These are phyloP conservation scores for Lynx canadensis DNA, from an alignment of 2,113 vertebrate genomes.

Conservation along the genomic window DNA sequence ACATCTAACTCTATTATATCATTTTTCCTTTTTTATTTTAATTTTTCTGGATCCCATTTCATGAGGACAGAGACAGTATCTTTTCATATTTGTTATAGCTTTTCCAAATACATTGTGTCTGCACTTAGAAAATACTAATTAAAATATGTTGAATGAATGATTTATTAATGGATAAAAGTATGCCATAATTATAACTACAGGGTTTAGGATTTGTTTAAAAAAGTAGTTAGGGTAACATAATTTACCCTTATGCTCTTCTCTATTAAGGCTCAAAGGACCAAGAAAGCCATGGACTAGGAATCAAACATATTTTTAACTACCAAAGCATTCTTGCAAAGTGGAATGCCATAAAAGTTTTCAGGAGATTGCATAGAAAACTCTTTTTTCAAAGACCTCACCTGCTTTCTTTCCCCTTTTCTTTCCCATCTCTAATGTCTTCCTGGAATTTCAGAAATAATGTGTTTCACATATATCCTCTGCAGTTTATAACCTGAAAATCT, in stretches of 20 bases:
- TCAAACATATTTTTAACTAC: slow-evolving; percentile 11
- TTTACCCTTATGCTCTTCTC: neutral
- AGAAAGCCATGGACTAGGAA: neutral
- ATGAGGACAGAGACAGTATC: neutral
- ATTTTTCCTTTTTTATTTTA: neutral
- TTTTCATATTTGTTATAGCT: neutral
- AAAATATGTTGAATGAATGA: slow-evolving; percentile 18
- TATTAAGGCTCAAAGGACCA: neutral
- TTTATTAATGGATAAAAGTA: neutral
- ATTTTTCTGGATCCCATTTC: neutral
- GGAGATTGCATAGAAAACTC: neutral
- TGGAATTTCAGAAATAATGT: slow-evolving; percentile 12
- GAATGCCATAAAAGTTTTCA: neutral
- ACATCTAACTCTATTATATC: neutral
- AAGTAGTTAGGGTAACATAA: neutral
- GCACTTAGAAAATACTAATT: slow-evolving; percentile 15
- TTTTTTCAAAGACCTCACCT: neutral
- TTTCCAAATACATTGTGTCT: neutral
- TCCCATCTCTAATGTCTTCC: neutral
- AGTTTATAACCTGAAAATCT: neutral
- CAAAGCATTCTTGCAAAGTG: neutral
- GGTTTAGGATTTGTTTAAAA: slow-evolving; percentile 3
- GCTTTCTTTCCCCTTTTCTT: neutral
- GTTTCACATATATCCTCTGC: neutral
- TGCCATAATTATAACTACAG: neutral